Evolutionary conservation across 64 coral and sea anemone genomes (phyloP), one percentile per base, ranked within the genome.

Genomic region (Montipora cactus): DNA sequence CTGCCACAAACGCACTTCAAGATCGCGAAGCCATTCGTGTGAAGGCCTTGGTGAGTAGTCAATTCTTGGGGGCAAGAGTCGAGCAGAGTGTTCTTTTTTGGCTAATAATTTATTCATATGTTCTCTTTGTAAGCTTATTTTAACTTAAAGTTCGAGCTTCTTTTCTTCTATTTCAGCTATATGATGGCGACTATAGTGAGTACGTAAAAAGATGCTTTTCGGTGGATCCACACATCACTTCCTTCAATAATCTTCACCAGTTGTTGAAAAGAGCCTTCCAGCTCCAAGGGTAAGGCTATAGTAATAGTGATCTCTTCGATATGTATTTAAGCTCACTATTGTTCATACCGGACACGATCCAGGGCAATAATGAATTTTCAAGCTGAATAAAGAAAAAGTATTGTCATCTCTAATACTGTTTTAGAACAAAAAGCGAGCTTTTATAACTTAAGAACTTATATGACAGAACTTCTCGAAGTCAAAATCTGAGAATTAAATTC

Each of bases 1-100:
- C 89, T 44, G 47, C 58, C 47, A 69, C 50, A 90, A 90, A 77
- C 81, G 70, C 88, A 72, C 76, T 95, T 58, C 89, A 98, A 58
- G 96, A 98, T 80, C 64, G 96, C 20, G 96, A 98, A 25, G 96
- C 96, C 12, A 98, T 98, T 84, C 89, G 96, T n/a, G 93, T 98
- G 4, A 91, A 94, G 81, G 96, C 96, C 37, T 12, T 92, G 96
- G 96, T 98, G 79, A 68, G 93, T 91, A 58, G 73, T 50, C 21
- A 19, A 12, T 12, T 3, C 23, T 76, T 75, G 23, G 64, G 59
- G 18, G 13, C 47, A 64, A 10, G 9, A 15, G 52, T 6, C 37
- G 28, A 69, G 61, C 61, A 8, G 16, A 11, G 37, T 69, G 76
- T 37, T 90, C 62, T 53, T 78, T 74, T 75, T 22, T 44, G 49